Percentiles rank a stretch among this genome's conserved stretches.
phyloP scores from a whole-genome alignment of 2,888 invertebrate species.

The Bimastos eiseni region DNA sequence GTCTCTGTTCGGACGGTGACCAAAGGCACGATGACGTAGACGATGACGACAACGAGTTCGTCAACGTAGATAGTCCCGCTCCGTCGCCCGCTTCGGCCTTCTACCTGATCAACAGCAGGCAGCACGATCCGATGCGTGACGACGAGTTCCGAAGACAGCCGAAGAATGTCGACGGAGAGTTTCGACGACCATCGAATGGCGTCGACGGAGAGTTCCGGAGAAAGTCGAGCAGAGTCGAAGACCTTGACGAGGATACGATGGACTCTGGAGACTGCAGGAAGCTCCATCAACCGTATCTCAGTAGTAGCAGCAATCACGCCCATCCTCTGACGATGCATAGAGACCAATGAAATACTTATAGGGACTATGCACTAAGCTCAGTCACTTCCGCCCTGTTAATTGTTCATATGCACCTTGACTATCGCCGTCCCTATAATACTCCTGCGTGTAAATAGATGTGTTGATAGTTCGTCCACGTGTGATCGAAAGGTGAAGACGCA shows the following conservation, averaged over 20 bases:
- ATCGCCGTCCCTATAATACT: background rate
- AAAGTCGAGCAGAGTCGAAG: slow-evolving; percentile 18
- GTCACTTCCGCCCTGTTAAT: background rate
- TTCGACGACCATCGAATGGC: background rate
- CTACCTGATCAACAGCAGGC: background rate
- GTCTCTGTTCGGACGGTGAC: slow-evolving; percentile 20
- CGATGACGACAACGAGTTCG: slow-evolving; percentile 33
- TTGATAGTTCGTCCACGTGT: background rate
- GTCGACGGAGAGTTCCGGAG: slow-evolving; percentile 13
- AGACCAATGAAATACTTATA: background rate
- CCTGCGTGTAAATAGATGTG: background rate
- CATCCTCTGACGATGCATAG: background rate
- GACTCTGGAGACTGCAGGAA: background rate
- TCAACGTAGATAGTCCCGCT: slow-evolving; percentile 39
- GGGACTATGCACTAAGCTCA: background rate
- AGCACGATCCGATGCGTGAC: background rate
- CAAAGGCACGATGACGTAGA: slow-evolving; percentile 20
- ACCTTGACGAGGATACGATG: background rate
- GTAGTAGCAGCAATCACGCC: background rate
- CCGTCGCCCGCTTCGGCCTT: background rate
- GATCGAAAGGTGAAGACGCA: background rate
- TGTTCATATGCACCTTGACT: background rate
- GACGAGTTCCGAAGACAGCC: background rate
- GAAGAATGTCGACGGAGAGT: background rate
- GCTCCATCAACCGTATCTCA: background rate